Evolutionary conservation across 2,113 vertebrate species (phyloP), one percentile per base, ranked within the genome.

Genomic region (Oenanthe oenanthe): DNA sequence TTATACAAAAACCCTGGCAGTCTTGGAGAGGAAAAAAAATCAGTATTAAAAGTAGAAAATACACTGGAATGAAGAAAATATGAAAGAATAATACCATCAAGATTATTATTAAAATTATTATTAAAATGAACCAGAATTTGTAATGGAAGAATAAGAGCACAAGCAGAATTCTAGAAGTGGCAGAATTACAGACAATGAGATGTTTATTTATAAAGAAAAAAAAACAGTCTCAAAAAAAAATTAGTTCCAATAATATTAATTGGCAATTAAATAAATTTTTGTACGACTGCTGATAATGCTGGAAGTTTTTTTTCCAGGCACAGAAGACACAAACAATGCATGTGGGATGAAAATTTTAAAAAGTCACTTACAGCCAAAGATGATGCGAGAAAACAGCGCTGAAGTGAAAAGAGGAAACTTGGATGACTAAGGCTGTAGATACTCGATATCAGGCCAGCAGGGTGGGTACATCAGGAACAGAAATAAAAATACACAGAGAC

Each of bases 381-480:
- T 66, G 19, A 15, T 86, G 15, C 8, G 25, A 56, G 4, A 21
- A 53, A 57, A 47, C 4, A 61, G 15, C 6, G 56, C 15, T 82
- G 28, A 62, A 1, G 2, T 54, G 31, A 66, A 53, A 86, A 62
- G 24, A 45, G 10, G 14, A 74, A 61, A n/a, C 24, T 43, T 71
- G 40, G 10, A 12, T 79, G 13, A 18, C 21, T 70, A 60, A 40
- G 9, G 10, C 8, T 71, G 48, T 54, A 40, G 28, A 18, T 54
- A 40, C 3, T 26, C 53, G 18, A 48, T 16, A 21, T 4, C 2
- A 3, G 21, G 10, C 22, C 4, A 3, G 4, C 10, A 8, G 42
- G 14, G 3, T 31, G 29, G 40, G 31, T 71, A 40, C 7, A 62
- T 40, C 21, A 43, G 18, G 38, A 86, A 29, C 73, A 62, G 7